Percentiles rank a stretch among this genome's conserved stretches.
These are phyloP conservation scores for Typhlomys cinereus DNA, from an alignment of 2,113 vertebrate species.

Conservation along the genomic window DNA sequence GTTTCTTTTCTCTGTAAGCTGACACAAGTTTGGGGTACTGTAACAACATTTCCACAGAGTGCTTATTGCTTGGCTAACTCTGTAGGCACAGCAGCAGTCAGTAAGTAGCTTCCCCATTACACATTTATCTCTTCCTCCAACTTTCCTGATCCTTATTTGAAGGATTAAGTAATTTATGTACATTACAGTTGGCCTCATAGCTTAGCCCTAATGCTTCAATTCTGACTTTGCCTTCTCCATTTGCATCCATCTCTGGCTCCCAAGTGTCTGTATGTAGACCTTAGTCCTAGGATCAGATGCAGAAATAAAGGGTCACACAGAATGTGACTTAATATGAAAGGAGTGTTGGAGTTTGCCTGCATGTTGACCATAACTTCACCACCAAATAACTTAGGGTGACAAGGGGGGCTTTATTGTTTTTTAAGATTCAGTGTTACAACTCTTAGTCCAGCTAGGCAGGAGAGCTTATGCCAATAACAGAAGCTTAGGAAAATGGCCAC, in stretches of 20 bases:
- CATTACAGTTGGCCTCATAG: not conserved
- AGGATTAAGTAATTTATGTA: not conserved
- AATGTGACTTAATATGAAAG: too few species aligned
- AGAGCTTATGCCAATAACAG: too few species aligned
- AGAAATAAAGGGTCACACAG: not conserved
- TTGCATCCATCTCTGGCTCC: not conserved
- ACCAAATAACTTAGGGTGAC: too few species aligned
- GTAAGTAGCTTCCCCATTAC: too few species aligned
- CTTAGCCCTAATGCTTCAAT: not conserved
- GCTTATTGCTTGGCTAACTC: not conserved
- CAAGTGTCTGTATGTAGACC: not conserved
- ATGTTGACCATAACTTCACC: too few species aligned
- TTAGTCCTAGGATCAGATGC: not conserved
- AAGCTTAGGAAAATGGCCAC: too few species aligned
- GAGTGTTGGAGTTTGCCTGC: too few species aligned
- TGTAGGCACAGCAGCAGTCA: too few species aligned
- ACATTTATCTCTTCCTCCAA: not conserved
- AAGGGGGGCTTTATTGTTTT: too few species aligned
- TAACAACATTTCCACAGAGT: fast-evolving
- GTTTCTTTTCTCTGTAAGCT: fast-evolving
- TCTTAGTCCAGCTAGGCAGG: too few species aligned
- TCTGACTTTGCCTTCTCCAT: not conserved
- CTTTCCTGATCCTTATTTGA: not conserved
- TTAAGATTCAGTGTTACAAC: too few species aligned
- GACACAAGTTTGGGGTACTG: fast-evolving